Base-by-base conservation (phyloP, 2,888 invertebrate genomes). In the Helleia helle region DNA sequence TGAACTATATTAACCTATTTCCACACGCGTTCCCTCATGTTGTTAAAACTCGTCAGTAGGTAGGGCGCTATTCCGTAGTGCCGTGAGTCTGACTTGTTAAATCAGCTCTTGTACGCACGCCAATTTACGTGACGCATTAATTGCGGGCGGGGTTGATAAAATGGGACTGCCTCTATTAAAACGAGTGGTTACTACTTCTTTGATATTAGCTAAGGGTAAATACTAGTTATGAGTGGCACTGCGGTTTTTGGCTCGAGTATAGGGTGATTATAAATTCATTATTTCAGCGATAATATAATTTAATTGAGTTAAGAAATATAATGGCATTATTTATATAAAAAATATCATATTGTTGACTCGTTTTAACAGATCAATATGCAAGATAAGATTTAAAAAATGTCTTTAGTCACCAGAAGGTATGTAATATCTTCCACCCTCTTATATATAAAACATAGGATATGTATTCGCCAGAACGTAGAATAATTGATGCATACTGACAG, bases 31-130 rank as follows among this genome's bases (percentile, higher is more conserved):
- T 38, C 17, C 27, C 18, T 9, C 8, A 8, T 24, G 25, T 36
- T 25, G 13, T 67, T 63, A 65, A 59, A 62, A 61, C 57, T 56
- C 56, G 52, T 56, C 52, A 54, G 42, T 36, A 48, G 61, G 56
- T 49, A 63, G 58, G 61, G 59, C 58, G 51, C 58, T 58, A 58
- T 62, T 55, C 62, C 57, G 46, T 52, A 54, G 48, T 71, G 55
- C 62, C 73, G 73, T 76, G 77, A 62, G 49, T 44, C 38, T 31
- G 46, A 52, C 62, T 72, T 72, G 74, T 77, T 79, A 77, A 68
- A 69, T 64, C 58, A 58, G 62, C 59, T 62, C 63, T 64, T 53
- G 66, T 58, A 62, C 65, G 65, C 75, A 77, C 80, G 75, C 77
- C 64, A 75, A 41, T 61, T 58, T 49, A 53, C 55, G 52, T 66